Conservation (phyloP, 2,888 invertebrate species). For the Heteropelma amictum region DNA sequence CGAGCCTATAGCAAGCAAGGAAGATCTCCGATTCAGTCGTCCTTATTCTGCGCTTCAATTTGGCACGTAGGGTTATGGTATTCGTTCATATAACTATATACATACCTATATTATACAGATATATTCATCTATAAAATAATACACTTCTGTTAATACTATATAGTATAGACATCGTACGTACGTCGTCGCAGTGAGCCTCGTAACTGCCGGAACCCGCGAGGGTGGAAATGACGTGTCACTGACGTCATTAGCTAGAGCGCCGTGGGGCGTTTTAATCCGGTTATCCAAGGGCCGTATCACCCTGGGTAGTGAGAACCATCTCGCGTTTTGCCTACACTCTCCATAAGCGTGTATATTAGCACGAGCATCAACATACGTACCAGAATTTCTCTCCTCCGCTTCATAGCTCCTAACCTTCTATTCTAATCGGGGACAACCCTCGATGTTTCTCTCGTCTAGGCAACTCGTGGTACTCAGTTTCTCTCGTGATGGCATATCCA, state of each 20-base stretch:
- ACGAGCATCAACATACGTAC: neutral
- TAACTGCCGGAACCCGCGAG: constrained; percentile 39
- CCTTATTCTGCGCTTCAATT: constrained; percentile 5
- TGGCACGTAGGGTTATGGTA: constrained; percentile 3
- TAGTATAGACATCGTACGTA: neutral
- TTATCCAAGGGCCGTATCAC: constrained; percentile 58
- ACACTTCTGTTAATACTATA: neutral
- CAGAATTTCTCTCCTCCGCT: neutral
- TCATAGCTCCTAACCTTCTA: constrained; percentile 55
- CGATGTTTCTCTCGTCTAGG: constrained; percentile 40
- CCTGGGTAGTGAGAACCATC: constrained; percentile 45
- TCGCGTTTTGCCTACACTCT: constrained; percentile 28
- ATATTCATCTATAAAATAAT: neutral
- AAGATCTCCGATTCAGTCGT: constrained; percentile 25
- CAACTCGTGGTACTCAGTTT: constrained; percentile 6
- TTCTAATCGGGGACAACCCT: constrained; percentile 56
- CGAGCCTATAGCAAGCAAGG: neutral
- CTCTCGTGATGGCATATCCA: neutral
- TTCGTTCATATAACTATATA: constrained; percentile 6
- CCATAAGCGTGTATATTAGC: neutral
- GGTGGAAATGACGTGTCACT: constrained; percentile 61
- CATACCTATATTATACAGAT: neutral
- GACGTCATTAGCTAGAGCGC: constrained; percentile 61
- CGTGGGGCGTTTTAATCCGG: constrained; percentile 61
- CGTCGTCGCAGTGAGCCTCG: constrained; percentile 3